Evolutionary conservation across 1,140 invertebrate species (phyloP), one percentile per base, ranked within the genome.

Genomic region (Tetranychus urticae): DNA sequence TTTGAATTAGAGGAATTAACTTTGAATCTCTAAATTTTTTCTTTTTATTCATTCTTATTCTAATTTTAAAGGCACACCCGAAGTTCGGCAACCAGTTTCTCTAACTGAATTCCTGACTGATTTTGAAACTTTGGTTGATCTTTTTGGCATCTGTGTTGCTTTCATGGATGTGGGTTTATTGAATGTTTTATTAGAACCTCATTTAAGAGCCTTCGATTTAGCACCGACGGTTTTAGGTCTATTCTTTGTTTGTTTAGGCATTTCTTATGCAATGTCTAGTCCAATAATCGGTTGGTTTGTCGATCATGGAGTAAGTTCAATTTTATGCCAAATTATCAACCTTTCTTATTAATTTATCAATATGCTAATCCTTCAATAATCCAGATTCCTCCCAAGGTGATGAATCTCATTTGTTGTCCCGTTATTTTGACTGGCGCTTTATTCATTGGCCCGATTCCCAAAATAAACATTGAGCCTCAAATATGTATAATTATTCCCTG

Each of bases 151-250:
- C 10, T 42, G 39, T 42, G 39, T 59, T 8, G 59, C 63, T 3
- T 52, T 61, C 33, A 36, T 60, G 2, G 55, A 35, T 39, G 39
- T 63, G 2, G 84, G 85, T 59, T 88, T 87, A 71, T 71, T 86
- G 2, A 80, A 82, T 69, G 84, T 85, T 0, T 86, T 84, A 0
- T 71, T 88, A 5, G 85, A 88, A 67, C 85, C 85, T 1, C 85
- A 88, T 76, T 70, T 88, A 12, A 69, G 84, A 64, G 79, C 81
- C 6, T 55, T 59, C 23, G 23, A 55, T 4, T 31, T 64, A 1
- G 37, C 14, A 2, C 10, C 55, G 8, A 63, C 66, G 36, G 3
- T 62, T 6, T 63, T 73, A 8, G 71, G 72, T 35, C 61, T 72
- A 37, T 66, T 73, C 56, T 74, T 74, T 66, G 66, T 71, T 14